Percentiles rank a stretch among this genome's conserved stretches.
Evolutionary conservation across 1,140 invertebrate genomes (phyloP).

Genomic region (Trinorchestia longiramus): DNA sequence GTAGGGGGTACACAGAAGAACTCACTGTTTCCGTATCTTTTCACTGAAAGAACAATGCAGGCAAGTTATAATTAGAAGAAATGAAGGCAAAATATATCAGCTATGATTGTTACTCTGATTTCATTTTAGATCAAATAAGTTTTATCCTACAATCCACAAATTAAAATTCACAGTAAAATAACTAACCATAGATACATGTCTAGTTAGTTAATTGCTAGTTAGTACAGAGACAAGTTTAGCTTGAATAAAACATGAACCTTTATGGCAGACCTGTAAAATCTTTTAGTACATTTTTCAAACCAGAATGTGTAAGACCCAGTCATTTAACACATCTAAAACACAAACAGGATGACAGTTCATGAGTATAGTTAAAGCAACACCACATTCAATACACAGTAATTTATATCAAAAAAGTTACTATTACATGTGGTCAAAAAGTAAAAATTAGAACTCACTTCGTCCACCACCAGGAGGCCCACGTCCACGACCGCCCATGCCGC

Average conservation of each 20-base stretch:
- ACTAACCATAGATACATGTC: neutral
- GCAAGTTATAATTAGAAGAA: neutral
- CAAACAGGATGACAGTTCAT: neutral
- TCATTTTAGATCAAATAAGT: neutral
- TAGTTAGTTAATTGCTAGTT: neutral
- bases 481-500: neutral
- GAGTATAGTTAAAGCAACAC: neutral
- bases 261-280: neutral
- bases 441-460: conserved; percentile 8
- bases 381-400: too few relatives aligned
- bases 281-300: neutral
- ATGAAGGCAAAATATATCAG: neutral
- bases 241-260: neutral
- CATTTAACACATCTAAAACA: neutral
- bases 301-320: too few relatives aligned
- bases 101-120: neutral
- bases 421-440: too few relatives aligned
- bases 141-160: neutral
- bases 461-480: conserved; percentile 4
- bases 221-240: neutral
- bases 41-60: conserved; percentile 19
- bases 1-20: neutral
- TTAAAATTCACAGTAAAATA: neutral
- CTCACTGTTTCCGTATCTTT: conserved; percentile 54
- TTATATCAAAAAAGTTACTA: too few relatives aligned